Conservation (phyloP, 1,140 invertebrate genomes). For the Cydia amplana region DNA sequence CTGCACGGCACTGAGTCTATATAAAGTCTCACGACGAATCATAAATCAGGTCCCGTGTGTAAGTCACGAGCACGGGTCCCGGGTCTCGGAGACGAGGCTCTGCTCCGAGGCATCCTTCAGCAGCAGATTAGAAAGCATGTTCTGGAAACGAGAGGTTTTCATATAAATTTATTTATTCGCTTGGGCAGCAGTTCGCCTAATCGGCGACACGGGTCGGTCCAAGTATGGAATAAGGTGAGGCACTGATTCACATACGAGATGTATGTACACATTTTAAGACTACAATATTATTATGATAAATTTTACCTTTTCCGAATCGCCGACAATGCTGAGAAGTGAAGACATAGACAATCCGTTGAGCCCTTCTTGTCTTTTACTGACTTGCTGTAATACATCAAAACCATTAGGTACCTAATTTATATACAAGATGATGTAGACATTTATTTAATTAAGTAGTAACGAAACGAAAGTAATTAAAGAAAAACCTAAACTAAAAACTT, state of each 20-base stretch:
- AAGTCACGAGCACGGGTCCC: slow-evolving; percentile 16
- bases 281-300: background rate
- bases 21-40: background rate
- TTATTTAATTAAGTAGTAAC: too few relatives aligned
- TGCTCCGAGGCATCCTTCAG: background rate
- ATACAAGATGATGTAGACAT: background rate
- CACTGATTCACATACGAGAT: background rate
- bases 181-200: background rate
- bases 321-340: slow-evolving; percentile 9
- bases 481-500: too few relatives aligned
- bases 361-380: slow-evolving; percentile 3
- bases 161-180: background rate
- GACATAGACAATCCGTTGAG: slow-evolving; percentile 3
- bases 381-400: slow-evolving; percentile 35
- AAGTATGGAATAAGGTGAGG: background rate
- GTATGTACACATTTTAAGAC: background rate
- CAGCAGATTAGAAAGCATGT: background rate
- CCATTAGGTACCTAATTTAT: background rate
- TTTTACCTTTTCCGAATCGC: slow-evolving; percentile 18
- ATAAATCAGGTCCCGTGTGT: background rate
- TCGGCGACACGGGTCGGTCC: background rate
- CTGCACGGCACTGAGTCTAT: background rate
- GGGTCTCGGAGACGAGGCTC: background rate
- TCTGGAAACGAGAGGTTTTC: slow-evolving; percentile 1
- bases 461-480: too few relatives aligned